Evolutionary conservation across 2,888 invertebrate genomes (phyloP).

Genomic region (Hipparchia semele): DNA sequence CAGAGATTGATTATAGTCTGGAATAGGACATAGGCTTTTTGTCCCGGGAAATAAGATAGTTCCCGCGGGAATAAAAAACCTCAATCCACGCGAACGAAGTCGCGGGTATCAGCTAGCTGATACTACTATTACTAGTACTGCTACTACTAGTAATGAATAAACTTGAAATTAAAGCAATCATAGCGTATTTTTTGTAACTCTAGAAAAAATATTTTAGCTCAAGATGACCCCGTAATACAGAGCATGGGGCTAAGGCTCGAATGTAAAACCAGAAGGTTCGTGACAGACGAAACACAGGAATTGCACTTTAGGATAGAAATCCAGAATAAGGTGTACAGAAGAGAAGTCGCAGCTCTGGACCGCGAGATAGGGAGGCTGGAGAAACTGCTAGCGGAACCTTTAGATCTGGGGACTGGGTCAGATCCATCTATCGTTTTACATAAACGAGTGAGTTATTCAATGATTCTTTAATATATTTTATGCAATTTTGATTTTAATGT

Average conservation of each 20-base stretch:
- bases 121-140: no score
- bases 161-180: no score
- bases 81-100: no score
- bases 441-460: constrained; percentile 52
- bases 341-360: constrained; percentile 91
- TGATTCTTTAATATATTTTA: no score
- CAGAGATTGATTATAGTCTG: no score
- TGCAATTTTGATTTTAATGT: no score
- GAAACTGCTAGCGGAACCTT: constrained; percentile 84
- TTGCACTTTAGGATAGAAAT: constrained; percentile 94
- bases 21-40: no score
- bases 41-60: no score
- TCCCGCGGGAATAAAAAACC: no score
- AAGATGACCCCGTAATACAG: constrained; percentile 92
- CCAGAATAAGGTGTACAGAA: constrained; percentile 94
- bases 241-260: constrained; percentile 95
- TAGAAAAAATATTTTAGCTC: constrained; percentile 64
- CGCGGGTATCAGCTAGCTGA: no score
- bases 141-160: no score
- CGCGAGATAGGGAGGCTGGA: constrained; percentile 90
- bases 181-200: no score
- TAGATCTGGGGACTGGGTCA: constrained; percentile 82
- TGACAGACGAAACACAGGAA: constrained; percentile 92
- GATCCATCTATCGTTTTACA: constrained; percentile 73
- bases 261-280: constrained; percentile 93